phyloP scores from a whole-genome alignment of 2,888 invertebrate genomes.

The Carcina quercana region DNA sequence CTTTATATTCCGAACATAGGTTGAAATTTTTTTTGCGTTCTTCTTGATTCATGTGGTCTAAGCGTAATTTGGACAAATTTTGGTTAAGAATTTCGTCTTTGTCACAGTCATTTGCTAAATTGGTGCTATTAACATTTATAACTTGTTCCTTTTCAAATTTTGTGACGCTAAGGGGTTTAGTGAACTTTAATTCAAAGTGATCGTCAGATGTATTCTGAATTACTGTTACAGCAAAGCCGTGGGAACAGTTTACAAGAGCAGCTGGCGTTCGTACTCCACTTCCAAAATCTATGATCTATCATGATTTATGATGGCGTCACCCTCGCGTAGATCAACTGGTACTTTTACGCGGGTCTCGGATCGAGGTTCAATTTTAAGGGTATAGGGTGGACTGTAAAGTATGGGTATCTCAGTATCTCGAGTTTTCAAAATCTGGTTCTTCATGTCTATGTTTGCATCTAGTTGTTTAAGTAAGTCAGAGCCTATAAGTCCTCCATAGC shows the following conservation, averaged over 20 bases:
- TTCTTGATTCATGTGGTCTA: constrained; percentile 6
- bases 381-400: constrained; percentile 10
- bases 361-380: not conserved
- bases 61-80: constrained; percentile 2
- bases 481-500: constrained; percentile 16
- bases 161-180: constrained; percentile 4
- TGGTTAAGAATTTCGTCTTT: constrained; percentile 4
- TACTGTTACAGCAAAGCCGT: constrained; percentile 7
- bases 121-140: not conserved
- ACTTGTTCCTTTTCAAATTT: constrained; percentile 1
- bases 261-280: constrained; percentile 9
- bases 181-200: constrained; percentile 2
- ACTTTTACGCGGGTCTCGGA: constrained; percentile 1
- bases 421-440: constrained; percentile 5
- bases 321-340: constrained; percentile 1
- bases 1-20: constrained; percentile 16
- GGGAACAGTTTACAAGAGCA: constrained; percentile 10
- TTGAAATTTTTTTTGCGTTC: constrained; percentile 5
- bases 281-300: constrained; percentile 4
- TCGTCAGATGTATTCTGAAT: constrained; percentile 6
- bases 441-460: constrained; percentile 10
- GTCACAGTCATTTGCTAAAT: constrained; percentile 2
- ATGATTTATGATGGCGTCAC: constrained; percentile 9
- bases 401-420: constrained; percentile 10
- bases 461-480: constrained; percentile 13